Conservation (phyloP, 2,888 invertebrate species). For the Quadroppia sp. region DNA sequence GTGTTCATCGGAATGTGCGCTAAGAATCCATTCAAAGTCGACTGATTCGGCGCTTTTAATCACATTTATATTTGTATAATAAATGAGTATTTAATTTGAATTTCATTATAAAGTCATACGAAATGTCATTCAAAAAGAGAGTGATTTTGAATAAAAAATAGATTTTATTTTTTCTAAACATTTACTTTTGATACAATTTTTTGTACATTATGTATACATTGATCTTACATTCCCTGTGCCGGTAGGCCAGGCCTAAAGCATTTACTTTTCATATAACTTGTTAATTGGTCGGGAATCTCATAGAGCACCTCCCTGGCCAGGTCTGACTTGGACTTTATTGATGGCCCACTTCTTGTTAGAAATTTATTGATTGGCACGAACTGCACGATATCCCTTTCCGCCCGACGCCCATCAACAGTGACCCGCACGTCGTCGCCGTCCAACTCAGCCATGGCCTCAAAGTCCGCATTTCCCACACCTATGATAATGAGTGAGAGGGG, state of each 20-base stretch:
- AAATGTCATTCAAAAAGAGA: no score
- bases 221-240: no score
- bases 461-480: slow-evolving; percentile 62
- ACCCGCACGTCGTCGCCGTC: slow-evolving; percentile 58
- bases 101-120: no score
- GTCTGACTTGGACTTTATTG: slow-evolving; percentile 31
- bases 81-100: no score
- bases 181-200: no score
- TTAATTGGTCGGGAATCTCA: slow-evolving; percentile 42
- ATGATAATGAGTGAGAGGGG: slow-evolving; percentile 49
- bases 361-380: slow-evolving; percentile 41
- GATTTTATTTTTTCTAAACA: no score
- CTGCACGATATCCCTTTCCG: slow-evolving; percentile 43
- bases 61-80: no score
- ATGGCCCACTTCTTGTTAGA: background rate
- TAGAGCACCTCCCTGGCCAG: slow-evolving; percentile 40
- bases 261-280: slow-evolving; percentile 37
- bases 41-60: no score
- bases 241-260: slow-evolving; percentile 12
- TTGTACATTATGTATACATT: no score
- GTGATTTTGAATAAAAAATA: no score
- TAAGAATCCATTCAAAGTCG: no score
- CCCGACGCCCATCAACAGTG: slow-evolving; percentile 26
- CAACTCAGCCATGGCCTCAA: slow-evolving; percentile 61
- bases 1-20: no score